Evolutionary conservation across 2,888 invertebrate species (phyloP), one percentile per base, ranked within the genome.

Genomic region (Acleris emargana): DNA sequence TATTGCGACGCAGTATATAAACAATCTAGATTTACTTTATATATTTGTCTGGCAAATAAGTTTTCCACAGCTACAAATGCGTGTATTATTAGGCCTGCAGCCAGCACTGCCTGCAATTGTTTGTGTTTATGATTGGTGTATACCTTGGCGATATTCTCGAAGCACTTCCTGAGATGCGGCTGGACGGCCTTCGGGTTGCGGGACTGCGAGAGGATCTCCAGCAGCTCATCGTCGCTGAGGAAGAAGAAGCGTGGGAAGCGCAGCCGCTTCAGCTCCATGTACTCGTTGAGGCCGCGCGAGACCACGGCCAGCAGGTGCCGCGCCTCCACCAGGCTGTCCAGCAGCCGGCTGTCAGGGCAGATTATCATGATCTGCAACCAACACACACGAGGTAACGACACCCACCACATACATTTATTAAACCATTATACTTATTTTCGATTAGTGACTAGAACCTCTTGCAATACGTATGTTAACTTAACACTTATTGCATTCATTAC

Each of bases 101-200:
- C 3, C 20, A 20, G 2, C 3, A 20, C 6, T 25, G 7, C 6
- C 25, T 25, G 25, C 6, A 25, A 1, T 25, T 25, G 25, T 25
- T 25, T 25, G 6, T 25, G 6, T 25, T 25, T 25, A 25, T 7
- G 6, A 25, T 3, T 25, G 6, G 25, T 25, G 38, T 32, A 49
- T n/a, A 94, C 94, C 89, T 88, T 93, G 9, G 95, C 94, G 74
- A 97, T 95, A 76, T 95, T 96, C 82, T 97, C 97, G 83, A 97
- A 97, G 84, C 97, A 97, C 83, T 97, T 97, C 71, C 95, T 93
- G n/a, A 97, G 88, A 86, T 97, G 96, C 0, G 96, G 96, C 81
- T 97, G 96, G 2, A 97, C 96, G 0, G 96, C 95, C 51, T 94
- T 86, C 0, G 97, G 96, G 78, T 97, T 96, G 66, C 95, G 94